Evolutionary conservation across 1,140 invertebrate species (phyloP), one percentile per base, ranked within the genome.

Genomic region (Schlechtendalia chinensis): DNA sequence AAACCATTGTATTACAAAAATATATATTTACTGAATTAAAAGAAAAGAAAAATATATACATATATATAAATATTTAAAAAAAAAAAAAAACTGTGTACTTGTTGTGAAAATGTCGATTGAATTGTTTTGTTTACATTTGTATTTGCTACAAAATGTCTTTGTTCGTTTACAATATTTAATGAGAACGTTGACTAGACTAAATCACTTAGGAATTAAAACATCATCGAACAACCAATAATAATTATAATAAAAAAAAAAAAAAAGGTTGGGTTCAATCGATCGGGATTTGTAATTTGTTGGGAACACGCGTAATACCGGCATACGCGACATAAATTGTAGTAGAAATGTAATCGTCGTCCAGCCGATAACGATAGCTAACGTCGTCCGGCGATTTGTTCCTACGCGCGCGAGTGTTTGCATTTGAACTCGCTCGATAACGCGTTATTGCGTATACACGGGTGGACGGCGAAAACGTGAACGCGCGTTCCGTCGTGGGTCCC

Each of bases 171-270:
- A 22, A 45, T 17, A 45, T 69, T 69, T 27, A 14, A 77, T 59
- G 27, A 74, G 27, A 45, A 61, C 47, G 32, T 61, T 79, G 75
- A 79, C 75, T 79, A 79, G 75, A 79, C 75, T 79, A 79, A 79
- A 63, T 63, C 22, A 50, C 58, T 79, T 77, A 77, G 24, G 29
- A 75, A 75, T 56, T 75, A 75, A 75, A 77, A 58, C 27, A 22
- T 39, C 27, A 22, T 39, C 8, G 19, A 39, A 67, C 19, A 69
- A 45, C 39, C 32, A 39, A 32, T 19, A 39, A 39, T 39, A 39
- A 39, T 39, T 4, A 39, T 39, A 74, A 74, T 74, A 53, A 56
- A 63, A 53, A 56, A 63, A 67, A 67, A 27, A 50, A 50, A 69
- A 19, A 69, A 69, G 8, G 8, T 39, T 8, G n/a, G n/a, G n/a